phyloP scores from a whole-genome alignment of 1,140 invertebrate genomes.

The Liolophura sinensis region DNA sequence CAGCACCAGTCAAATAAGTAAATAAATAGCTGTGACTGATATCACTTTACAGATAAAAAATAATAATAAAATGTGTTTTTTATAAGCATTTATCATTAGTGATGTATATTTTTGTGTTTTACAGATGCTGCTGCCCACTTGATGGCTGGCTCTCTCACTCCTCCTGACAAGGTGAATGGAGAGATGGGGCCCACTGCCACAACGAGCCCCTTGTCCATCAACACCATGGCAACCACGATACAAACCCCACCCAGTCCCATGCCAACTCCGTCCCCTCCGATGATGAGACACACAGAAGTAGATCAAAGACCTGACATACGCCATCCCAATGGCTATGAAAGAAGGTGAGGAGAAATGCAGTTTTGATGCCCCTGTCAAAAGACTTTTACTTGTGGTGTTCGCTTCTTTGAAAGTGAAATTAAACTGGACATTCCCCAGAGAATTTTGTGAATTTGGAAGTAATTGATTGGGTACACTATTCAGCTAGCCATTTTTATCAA shows the following conservation, averaged over 20 bases:
- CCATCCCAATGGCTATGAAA: neutral
- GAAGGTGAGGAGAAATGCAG: neutral
- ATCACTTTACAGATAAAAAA: too few relatives aligned
- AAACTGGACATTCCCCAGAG: too few relatives aligned
- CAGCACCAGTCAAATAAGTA: too few relatives aligned
- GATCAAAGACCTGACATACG: slow-evolving; percentile 1
- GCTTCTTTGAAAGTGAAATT: too few relatives aligned
- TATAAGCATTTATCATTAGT: too few relatives aligned
- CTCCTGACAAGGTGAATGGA: slow-evolving; percentile 63
- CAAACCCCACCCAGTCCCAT: slow-evolving; percentile 75
- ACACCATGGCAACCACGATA: slow-evolving; percentile 66
- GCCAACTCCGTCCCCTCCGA: slow-evolving; percentile 65
- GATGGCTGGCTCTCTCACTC: slow-evolving; percentile 51
- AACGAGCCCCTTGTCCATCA: slow-evolving; percentile 43
- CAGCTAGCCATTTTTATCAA: too few relatives aligned
- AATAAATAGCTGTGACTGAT: too few relatives aligned
- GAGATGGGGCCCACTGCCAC: slow-evolving; percentile 54
- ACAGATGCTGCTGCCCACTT: slow-evolving; percentile 34
- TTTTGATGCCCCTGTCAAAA: too few relatives aligned
- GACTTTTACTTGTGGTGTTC: too few relatives aligned
- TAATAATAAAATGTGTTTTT: too few relatives aligned
- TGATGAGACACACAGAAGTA: slow-evolving; percentile 55
- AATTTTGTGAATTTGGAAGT: too few relatives aligned
- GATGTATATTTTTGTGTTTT: slow-evolving; percentile 26
- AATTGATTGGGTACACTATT: too few relatives aligned